Evolutionary conservation across 2,113 vertebrate genomes (phyloP), one percentile per base, ranked within the genome.

Genomic region (Gracilinanus agilis): DNA sequence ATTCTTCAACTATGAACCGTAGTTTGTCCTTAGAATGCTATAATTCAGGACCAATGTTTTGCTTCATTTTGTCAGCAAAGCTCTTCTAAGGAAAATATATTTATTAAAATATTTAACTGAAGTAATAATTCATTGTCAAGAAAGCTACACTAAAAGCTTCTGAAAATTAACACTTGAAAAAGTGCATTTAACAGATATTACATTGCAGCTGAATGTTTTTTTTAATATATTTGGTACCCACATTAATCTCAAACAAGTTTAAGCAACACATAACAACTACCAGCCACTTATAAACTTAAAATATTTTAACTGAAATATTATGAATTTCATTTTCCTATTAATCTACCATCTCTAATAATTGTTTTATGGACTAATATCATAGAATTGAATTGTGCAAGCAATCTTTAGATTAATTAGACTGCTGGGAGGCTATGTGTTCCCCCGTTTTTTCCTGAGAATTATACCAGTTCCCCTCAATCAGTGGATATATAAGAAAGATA

Each of bases 21-120:
- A 88, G 34, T 91, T 94, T 94, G 54, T 58, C 40, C 44, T 13
- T 8, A 91, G 10, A 93, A 3, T 54, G 90, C 95, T 95, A 56
- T 9, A 54, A 56, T 90, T 97, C 88, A 90, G 58, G 97, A 97
- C 94, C 2, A 75, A 25, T 49, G 91, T 93, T 92, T 96, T 95
- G 2, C 55, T 97, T 96, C 75, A 67, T 0, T 94, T 96, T 61
- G 90, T 92, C 49, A 55, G 19, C 25, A 90, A 90, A 96, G 90
- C 92, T 0, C 7, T 91, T 97, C 24, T 44, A 61, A 75, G 7
- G 49, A 34, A 2, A 1, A 49, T 92, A 90, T 92, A 92, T 54
- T 96, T n/a, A 89, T 29, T 9, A 94, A 92, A 96, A 92, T 44
- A 90, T 49, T 91, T 88, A 9, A 67, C 27, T 0, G 25, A 94